Evolutionary conservation across 1,140 invertebrate species (phyloP), one percentile per base, ranked within the genome.

Genomic region (Paralvinella palmiformis): DNA sequence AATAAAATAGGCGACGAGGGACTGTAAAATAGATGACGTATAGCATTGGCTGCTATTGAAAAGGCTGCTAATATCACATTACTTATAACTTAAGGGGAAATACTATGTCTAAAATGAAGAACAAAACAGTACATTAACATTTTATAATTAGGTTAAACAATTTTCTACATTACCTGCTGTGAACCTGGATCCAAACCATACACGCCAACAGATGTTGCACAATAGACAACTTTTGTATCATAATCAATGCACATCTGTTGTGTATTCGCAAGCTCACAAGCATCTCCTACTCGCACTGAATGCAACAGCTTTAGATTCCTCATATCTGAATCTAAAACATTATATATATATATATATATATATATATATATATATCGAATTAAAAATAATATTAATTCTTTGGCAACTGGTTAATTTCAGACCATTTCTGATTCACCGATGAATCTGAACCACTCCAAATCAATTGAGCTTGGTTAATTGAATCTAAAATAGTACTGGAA

Each of bases 151-250:
- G 5, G 24, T 5, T 58, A n/a, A 13, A 1, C 31, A 48, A 50
- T n/a, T 48, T 37, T 53, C 27, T 15, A 27, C 17, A 15, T 58
- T 65, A 72, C 71, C 67, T 69, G 37, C 33, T 62, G 62, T 56
- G 61, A 52, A 20, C 31, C 55, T 41, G 68, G 70, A 52, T 72
- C 67, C 37, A 74, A 36, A n/a, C 60, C 70, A 24, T 63, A 33
- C 31, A 73, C 45, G 10, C 44, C 41, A 22, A n/a, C 62, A 2
- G 48, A 45, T 55, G 70, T 68, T 17, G 68, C 72, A 67, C 62
- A 62, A 50, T 69, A 74, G 10, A 75, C 50, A 27, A 45, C 62
- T 3, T 71, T 71, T 36, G 71, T 72, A 56, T 75, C 73, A 67
- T 66, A 73, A 66, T 75, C 70, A 20, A 74, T 58, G 62, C 63